These are phyloP conservation scores for Gasterosteus aculeatus DNA, from an alignment of 2,113 vertebrate species.

Conservation along the genomic window DNA sequence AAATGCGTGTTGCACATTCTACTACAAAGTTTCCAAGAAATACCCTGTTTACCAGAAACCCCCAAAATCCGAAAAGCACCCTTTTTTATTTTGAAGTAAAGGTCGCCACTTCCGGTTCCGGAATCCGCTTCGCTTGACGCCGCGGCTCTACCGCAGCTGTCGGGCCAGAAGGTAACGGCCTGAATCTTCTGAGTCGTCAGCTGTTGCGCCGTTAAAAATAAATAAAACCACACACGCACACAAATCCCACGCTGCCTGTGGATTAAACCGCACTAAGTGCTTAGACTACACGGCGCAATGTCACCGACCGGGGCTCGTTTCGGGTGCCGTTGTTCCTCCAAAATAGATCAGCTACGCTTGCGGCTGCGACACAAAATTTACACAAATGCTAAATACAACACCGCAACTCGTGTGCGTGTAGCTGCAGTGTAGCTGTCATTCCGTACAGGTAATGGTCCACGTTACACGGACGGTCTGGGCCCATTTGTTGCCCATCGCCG, in stretches of 20 bases:
- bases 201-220: conserved; percentile 83
- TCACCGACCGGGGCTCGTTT: conserved; percentile 38
- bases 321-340: conserved; percentile 7
- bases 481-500: conserved; percentile 21
- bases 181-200: conserved; percentile 74
- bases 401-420: background rate
- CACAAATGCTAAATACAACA: conserved; percentile 14
- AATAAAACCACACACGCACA: conserved; percentile 75
- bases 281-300: conserved; percentile 48
- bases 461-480: background rate
- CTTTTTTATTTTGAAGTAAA: conserved; percentile 58
- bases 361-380: conserved; percentile 67
- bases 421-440: background rate
- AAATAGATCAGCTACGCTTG: conserved; percentile 28
- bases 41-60: background rate
- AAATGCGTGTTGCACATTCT: background rate
- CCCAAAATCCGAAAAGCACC: background rate
- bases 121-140: conserved; percentile 23
- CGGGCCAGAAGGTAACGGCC: conserved; percentile 76
- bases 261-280: conserved; percentile 72
- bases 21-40: background rate
- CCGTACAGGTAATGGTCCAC: no score
- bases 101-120: conserved; percentile 17
- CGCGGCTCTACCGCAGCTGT: conserved; percentile 68
- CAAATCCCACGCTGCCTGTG: conserved; percentile 73